Evolutionary conservation across 2,113 vertebrate species (phyloP).

Genomic region (Recurvirostra avosetta): DNA sequence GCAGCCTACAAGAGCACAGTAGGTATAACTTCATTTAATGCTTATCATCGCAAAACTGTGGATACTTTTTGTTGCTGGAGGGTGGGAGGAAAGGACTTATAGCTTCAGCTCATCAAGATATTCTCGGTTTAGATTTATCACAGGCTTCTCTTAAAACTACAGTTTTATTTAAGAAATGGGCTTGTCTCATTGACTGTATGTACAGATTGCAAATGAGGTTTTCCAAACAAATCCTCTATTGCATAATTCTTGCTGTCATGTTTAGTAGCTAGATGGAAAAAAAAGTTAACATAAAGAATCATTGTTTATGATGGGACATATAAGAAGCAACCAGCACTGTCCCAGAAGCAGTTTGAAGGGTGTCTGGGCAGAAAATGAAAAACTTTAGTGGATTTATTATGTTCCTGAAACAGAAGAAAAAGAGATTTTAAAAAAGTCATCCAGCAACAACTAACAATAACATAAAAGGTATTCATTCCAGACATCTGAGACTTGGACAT

Average conservation of each 20-base stretch:
- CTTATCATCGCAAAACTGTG: neutral
- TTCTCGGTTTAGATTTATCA: neutral
- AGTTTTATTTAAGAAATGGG: conserved; percentile 4
- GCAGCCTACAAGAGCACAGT: neutral
- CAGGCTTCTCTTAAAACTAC: neutral
- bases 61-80: neutral
- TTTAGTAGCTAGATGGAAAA: neutral
- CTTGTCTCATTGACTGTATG: neutral
- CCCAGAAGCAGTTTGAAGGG: neutral
- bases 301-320: neutral
- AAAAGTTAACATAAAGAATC: neutral
- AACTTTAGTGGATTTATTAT: neutral
- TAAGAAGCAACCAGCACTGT: neutral
- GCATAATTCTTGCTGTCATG: neutral
- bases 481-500: neutral
- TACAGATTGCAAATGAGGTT: neutral
- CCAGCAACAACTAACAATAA: neutral
- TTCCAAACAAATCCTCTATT: neutral
- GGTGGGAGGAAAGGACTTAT: neutral
- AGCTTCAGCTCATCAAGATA: neutral
- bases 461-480: neutral
- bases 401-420: neutral
- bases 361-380: neutral
- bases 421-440: neutral
- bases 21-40: neutral